phyloP scores from a whole-genome alignment of 2,797 vertebrate species.

The Hafferia zeledoni region DNA sequence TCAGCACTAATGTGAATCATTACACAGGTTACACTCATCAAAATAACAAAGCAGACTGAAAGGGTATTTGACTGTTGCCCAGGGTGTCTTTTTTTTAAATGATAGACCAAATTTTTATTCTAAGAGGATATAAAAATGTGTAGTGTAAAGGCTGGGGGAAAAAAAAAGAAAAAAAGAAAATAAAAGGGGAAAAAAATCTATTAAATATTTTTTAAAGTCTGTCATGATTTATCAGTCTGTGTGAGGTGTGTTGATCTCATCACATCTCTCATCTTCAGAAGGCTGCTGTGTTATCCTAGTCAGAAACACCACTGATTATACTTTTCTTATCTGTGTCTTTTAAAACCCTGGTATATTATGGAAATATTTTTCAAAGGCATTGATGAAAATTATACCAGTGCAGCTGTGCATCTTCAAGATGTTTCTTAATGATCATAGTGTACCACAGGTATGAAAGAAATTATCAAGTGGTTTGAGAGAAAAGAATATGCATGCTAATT shows the following conservation, averaged over 20 bases:
- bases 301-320: neutral
- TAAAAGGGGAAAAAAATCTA: neutral
- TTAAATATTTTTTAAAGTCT: neutral
- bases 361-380: slow-evolving; percentile 28
- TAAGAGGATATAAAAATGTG: neutral
- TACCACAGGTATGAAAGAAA: slow-evolving; percentile 46
- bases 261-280: neutral
- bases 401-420: slow-evolving; percentile 44
- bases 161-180: neutral
- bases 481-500: slow-evolving; percentile 36
- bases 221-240: neutral
- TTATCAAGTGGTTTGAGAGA: slow-evolving; percentile 38
- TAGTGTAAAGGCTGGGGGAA: neutral
- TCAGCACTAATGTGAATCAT: neutral
- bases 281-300: neutral
- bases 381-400: slow-evolving; percentile 13
- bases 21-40: slow-evolving; percentile 26
- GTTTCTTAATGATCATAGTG: slow-evolving; percentile 41
- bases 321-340: neutral
- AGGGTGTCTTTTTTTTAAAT: neutral
- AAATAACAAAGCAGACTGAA: neutral
- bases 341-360: slow-evolving; percentile 16
- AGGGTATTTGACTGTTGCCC: neutral
- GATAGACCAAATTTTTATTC: neutral
- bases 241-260: neutral